Conservation (phyloP, 2,888 invertebrate genomes). For the Limnephilus auricula region DNA sequence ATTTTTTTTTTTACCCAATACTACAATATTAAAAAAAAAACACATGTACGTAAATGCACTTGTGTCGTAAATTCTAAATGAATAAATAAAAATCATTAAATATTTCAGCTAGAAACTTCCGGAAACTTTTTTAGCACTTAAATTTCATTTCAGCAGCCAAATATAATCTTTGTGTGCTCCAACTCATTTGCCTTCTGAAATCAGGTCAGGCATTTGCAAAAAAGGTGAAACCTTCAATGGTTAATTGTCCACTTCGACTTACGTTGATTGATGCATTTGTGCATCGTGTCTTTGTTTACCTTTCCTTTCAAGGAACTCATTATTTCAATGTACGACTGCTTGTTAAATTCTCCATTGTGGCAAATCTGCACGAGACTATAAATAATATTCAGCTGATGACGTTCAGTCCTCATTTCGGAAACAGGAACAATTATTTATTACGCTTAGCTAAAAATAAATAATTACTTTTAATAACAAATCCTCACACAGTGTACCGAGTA, state of each 20-base stretch:
- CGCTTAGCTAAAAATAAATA: not conserved
- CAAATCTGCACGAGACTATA: not conserved
- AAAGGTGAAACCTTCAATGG: not conserved
- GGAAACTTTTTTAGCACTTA: not conserved
- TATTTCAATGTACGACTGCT: not conserved
- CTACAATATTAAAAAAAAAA: too few species aligned
- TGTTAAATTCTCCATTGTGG: not conserved
- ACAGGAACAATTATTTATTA: not conserved
- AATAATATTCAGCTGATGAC: not conserved
- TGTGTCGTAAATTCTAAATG: too few species aligned
- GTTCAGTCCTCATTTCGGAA: not conserved
- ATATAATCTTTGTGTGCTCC: not conserved
- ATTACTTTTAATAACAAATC: not conserved
- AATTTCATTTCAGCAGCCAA: not conserved
- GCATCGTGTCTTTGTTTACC: conserved; percentile 1
- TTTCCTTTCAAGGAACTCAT: not conserved
- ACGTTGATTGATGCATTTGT: not conserved
- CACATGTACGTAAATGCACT: too few species aligned
- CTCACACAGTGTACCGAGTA: not conserved
- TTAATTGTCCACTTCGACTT: not conserved
- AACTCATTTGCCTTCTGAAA: not conserved
- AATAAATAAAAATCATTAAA: not conserved
- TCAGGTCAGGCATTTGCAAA: not conserved
- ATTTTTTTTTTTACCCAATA: too few species aligned
- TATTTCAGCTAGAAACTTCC: not conserved